Evolutionary conservation across 1,140 invertebrate species (phyloP), one percentile per base, ranked within the genome.

Genomic region (Atta cephalotes): DNA sequence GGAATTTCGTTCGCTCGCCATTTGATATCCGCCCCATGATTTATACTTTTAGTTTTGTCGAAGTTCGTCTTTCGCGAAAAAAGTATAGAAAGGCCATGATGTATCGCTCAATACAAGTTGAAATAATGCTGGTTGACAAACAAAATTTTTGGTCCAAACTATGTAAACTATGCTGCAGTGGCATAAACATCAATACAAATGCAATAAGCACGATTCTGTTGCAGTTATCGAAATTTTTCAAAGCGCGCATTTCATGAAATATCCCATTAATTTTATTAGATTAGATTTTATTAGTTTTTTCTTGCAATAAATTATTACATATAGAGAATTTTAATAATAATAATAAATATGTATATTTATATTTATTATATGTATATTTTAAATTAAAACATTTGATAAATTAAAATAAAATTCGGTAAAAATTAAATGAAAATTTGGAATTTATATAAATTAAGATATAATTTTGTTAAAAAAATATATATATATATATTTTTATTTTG

Each of bases 31-130:
- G 31, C n/a, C n/a, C 56, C 49, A 79, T 90, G 89, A 90, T 90
- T 90, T 90, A 90, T 90, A 87, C 89, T 74, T 89, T 90, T 89
- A 89, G 89, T 90, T 90, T 90, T 74, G 88, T 89, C 89, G 85
- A 90, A 90, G 85, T 90, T 87, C 80, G 88, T 87, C 81, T 79
- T 84, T 65, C 66, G 85, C 70, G 85, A 71, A 84, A 90, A 89
- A 90, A 88, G 81, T 84, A 90, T 87, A 89, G 89, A 79, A 89
- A 89, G 72, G 80, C 39, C 25, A 82, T 89, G 89, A 90, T 89
- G 81, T 89, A 90, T 89, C 28, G 89, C 72, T 89, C 89, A 90
- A 90, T 89, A 89, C 85, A 81, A 35, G 35, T 72, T 51, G 78
- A 82, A 56, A 56, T 70, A 84, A 79, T 77, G 56, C 60, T 39